These are phyloP conservation scores for Scylla paramamosain DNA, from an alignment of 1,140 invertebrate genomes.

Conservation along the genomic window DNA sequence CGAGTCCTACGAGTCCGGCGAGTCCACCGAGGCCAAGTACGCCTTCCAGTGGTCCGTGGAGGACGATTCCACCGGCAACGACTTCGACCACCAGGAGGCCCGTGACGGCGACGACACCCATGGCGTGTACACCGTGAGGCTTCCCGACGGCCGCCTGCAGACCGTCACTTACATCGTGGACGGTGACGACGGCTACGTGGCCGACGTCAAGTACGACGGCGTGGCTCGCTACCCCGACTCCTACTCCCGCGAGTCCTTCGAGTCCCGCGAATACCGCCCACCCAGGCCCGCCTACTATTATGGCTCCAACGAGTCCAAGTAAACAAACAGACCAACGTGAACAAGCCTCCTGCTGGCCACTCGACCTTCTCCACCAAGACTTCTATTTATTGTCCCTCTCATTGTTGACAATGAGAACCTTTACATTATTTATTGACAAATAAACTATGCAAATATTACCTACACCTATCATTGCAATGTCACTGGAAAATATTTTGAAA, in stretches of 20 bases:
- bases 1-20: neutral
- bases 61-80: slow-evolving; percentile 10
- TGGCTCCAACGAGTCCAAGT: slow-evolving; percentile 1
- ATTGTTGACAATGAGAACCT: no score
- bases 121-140: slow-evolving; percentile 40
- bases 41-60: slow-evolving; percentile 6
- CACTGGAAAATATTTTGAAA: no score
- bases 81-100: slow-evolving; percentile 30
- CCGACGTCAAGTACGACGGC: slow-evolving; percentile 14
- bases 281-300: neutral
- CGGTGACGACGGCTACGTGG: slow-evolving; percentile 43
- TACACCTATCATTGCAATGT: no score
- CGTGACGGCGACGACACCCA: slow-evolving; percentile 9
- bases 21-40: slow-evolving; percentile 22
- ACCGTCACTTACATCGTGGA: slow-evolving; percentile 41
- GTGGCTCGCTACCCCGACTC: slow-evolving; percentile 41
- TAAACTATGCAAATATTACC: neutral
- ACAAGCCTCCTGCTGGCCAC: neutral
- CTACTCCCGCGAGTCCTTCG: neutral
- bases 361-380: neutral
- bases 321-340: neutral
- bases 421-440: neutral
- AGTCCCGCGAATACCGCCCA: neutral
- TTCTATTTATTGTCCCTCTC: neutral
- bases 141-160: slow-evolving; percentile 46